Conservation (phyloP, 1,140 invertebrate genomes). For the Panagrolaimus sp. region DNA sequence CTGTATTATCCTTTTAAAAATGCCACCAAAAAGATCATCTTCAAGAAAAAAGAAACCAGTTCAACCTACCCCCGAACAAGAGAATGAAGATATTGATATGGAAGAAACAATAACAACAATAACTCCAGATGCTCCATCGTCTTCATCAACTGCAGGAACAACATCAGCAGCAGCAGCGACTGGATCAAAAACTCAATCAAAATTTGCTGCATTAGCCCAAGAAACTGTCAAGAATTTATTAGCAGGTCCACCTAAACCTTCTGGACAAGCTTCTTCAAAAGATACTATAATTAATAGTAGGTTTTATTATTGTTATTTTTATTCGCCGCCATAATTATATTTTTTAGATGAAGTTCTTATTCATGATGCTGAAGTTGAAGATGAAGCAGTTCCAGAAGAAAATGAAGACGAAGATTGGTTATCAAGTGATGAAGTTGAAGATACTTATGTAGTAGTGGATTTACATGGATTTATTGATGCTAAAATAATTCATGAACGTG, state of each 20-base stretch:
- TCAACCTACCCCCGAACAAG: background rate
- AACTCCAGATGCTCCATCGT: background rate
- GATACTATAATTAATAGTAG: background rate
- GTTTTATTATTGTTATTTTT: background rate
- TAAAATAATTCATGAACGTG: background rate
- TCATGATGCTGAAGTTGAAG: background rate
- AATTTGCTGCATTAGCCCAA: background rate
- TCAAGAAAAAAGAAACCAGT: no score
- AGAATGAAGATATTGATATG: background rate
- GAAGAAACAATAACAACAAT: background rate
- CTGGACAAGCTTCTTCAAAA: constrained; percentile 1
- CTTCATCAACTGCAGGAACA: background rate
- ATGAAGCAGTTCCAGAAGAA: background rate
- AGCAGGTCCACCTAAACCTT: background rate
- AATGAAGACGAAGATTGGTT: background rate
- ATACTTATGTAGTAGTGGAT: background rate
- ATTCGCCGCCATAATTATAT: background rate
- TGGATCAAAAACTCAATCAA: background rate
- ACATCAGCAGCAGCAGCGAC: no score
- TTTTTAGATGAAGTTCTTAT: constrained; percentile 12
- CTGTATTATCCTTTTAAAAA: no score
- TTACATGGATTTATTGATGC: background rate
- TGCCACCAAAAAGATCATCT: no score
- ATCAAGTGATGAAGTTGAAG: constrained; percentile 14
- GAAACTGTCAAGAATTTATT: background rate